Evolutionary conservation across 2,797 vertebrate species (phyloP).

Genomic region (Schizopygopsis pylzovi): DNA sequence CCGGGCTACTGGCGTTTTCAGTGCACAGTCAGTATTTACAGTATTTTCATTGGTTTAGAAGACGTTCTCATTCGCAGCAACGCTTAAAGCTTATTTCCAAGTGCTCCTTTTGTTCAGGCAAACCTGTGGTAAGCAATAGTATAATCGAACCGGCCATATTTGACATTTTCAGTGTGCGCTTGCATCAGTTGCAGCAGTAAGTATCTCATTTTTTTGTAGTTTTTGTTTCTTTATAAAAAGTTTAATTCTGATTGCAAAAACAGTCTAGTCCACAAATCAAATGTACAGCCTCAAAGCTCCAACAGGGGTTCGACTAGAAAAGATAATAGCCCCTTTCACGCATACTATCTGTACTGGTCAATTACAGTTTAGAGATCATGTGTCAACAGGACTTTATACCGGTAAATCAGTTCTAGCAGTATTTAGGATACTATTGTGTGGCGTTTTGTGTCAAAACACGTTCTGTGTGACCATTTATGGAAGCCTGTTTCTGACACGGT

Average conservation of each 20-base stretch:
- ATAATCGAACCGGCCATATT: slow-evolving; percentile 52
- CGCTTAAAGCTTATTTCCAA: slow-evolving; percentile 65
- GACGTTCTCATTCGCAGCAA: slow-evolving; percentile 68
- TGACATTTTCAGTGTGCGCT: slow-evolving; percentile 30
- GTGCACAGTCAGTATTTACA: slow-evolving; percentile 73
- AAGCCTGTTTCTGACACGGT: background rate
- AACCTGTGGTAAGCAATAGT: slow-evolving; percentile 53
- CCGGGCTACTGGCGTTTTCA: slow-evolving; percentile 57
- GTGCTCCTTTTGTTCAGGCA: slow-evolving; percentile 60
- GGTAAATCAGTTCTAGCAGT: background rate
- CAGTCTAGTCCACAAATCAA: slow-evolving; percentile 21
- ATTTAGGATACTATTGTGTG: background rate
- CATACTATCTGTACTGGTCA: background rate
- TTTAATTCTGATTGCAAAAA: slow-evolving; percentile 36
- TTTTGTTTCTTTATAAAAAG: slow-evolving; percentile 20
- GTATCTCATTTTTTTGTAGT: background rate
- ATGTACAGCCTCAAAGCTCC: slow-evolving; percentile 25
- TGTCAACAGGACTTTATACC: background rate
- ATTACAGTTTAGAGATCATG: background rate
- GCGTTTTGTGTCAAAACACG: background rate
- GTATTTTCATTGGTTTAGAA: slow-evolving; percentile 62
- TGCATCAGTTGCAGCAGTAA: slow-evolving; percentile 28
- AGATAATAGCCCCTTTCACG: slow-evolving; percentile 11
- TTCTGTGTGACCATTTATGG: background rate
- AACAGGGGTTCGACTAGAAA: slow-evolving; percentile 38